A percentile compares a stretch with the other conserved stretches of the same genome.
phyloP scores from a whole-genome alignment of 2,113 vertebrate genomes.

The Mohoua ochrocephala region DNA sequence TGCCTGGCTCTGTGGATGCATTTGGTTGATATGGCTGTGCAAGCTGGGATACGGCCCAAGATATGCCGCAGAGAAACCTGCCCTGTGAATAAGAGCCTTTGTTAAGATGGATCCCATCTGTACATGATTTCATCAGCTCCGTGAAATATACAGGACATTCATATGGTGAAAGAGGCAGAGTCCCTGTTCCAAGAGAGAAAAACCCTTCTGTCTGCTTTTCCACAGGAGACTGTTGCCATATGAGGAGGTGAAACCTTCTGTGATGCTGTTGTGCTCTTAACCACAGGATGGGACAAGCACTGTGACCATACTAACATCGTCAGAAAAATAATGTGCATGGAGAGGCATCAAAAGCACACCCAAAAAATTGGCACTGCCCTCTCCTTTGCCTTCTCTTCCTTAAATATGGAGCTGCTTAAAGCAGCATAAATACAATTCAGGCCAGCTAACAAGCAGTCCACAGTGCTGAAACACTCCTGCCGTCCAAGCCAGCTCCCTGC shows the following conservation, averaged over 20 bases:
- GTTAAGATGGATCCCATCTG: conserved; percentile 41
- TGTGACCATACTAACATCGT: not conserved
- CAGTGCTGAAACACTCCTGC: conserved; percentile 51
- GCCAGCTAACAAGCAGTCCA: conserved; percentile 47
- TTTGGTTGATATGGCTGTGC: not conserved
- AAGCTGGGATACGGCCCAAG: not conserved
- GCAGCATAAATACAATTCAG: not conserved
- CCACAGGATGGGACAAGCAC: not conserved
- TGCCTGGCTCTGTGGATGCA: not conserved
- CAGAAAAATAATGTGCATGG: not conserved
- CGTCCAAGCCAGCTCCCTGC: conserved; percentile 36
- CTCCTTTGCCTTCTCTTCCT: not conserved
- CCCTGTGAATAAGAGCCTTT: conserved; percentile 29
- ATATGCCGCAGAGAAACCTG: not conserved
- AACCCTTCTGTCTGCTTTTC: conserved; percentile 42
- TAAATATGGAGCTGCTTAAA: conserved; percentile 21
- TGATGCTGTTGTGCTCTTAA: not conserved
- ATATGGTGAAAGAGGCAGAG: conserved; percentile 18
- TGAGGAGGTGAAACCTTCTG: conserved; percentile 1
- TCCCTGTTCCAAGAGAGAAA: conserved; percentile 10
- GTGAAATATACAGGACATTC: conserved; percentile 11
- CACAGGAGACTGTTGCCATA: not conserved
- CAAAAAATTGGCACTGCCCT: not conserved
- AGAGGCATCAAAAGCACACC: not conserved
- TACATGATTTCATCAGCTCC: conserved; percentile 18